Conservation (phyloP, 1,140 invertebrate genomes). For the Leptinotarsa undecemlineata region DNA sequence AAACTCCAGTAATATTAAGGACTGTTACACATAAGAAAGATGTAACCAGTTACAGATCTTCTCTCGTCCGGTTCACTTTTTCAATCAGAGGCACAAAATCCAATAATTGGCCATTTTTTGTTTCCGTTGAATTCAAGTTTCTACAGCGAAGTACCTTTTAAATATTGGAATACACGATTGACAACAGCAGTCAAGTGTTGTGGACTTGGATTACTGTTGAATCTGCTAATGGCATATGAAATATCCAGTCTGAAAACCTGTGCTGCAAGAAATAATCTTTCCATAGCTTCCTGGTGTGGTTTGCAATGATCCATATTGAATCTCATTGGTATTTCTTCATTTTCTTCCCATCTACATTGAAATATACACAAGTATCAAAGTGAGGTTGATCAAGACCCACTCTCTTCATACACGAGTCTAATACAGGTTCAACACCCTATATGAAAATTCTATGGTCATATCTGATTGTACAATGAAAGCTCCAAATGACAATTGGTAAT, state of each 20-base stretch:
- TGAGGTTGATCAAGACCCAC: too few relatives aligned
- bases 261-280: neutral
- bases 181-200: neutral
- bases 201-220: neutral
- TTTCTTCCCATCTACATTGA: too few relatives aligned
- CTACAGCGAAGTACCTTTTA: neutral
- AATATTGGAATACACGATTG: neutral
- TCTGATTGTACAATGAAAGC: too few relatives aligned
- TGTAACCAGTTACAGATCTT: neutral
- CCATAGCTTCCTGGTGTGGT: constrained; percentile 12
- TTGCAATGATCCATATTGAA: too few relatives aligned
- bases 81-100: neutral
- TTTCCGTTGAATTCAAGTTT: neutral
- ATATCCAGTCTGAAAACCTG: neutral
- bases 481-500: too few relatives aligned
- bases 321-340: too few relatives aligned
- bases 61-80: neutral
- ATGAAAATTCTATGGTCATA: too few relatives aligned
- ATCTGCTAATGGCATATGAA: neutral
- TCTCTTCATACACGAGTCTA: too few relatives aligned
- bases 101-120: neutral
- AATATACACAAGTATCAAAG: too few relatives aligned
- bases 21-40: too few relatives aligned
- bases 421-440: too few relatives aligned
- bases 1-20: too few relatives aligned